Percentiles rank a stretch among this genome's conserved stretches.
phyloP scores from a whole-genome alignment of 2,888 invertebrate species.

The Lydus trimaculatus region DNA sequence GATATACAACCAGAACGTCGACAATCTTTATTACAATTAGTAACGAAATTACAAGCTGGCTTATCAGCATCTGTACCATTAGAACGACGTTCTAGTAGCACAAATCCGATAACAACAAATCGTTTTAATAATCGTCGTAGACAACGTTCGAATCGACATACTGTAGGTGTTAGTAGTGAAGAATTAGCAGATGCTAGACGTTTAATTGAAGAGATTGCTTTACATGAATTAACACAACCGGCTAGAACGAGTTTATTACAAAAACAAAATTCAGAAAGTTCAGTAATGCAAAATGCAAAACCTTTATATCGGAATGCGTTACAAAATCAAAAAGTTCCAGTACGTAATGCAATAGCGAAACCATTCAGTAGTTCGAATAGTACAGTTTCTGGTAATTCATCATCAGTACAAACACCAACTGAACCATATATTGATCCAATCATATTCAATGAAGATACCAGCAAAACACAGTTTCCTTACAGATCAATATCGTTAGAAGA shows the following conservation, averaged over 20 bases:
- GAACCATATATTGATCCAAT: slow-evolving; percentile 48
- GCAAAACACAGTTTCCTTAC: neutral
- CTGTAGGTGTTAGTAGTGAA: slow-evolving; percentile 83
- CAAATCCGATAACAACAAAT: slow-evolving; percentile 21
- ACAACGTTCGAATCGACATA: slow-evolving; percentile 75
- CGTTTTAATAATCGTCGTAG: slow-evolving; percentile 65
- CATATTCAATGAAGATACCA: slow-evolving; percentile 56
- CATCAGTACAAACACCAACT: slow-evolving; percentile 56
- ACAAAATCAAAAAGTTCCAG: slow-evolving; percentile 40
- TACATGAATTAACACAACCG: slow-evolving; percentile 54
- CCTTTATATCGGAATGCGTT: slow-evolving; percentile 20
- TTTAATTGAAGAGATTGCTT: slow-evolving; percentile 72
- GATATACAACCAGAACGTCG: slow-evolving; percentile 72
- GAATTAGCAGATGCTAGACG: slow-evolving; percentile 81
- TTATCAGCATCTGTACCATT: slow-evolving; percentile 53
- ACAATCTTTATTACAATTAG: slow-evolving; percentile 76
- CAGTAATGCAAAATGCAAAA: slow-evolving; percentile 46
- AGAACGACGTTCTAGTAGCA: slow-evolving; percentile 53
- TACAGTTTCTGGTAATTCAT: slow-evolving; percentile 50
- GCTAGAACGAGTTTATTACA: slow-evolving; percentile 47
- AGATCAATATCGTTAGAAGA: slow-evolving; percentile 29
- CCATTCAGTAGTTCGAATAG: slow-evolving; percentile 55
- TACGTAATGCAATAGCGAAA: slow-evolving; percentile 59
- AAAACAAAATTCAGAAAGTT: slow-evolving; percentile 63
- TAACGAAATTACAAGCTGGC: slow-evolving; percentile 72